Evolutionary conservation across 1,140 invertebrate species (phyloP).

Genomic region (Euwallacea fornicatus): DNA sequence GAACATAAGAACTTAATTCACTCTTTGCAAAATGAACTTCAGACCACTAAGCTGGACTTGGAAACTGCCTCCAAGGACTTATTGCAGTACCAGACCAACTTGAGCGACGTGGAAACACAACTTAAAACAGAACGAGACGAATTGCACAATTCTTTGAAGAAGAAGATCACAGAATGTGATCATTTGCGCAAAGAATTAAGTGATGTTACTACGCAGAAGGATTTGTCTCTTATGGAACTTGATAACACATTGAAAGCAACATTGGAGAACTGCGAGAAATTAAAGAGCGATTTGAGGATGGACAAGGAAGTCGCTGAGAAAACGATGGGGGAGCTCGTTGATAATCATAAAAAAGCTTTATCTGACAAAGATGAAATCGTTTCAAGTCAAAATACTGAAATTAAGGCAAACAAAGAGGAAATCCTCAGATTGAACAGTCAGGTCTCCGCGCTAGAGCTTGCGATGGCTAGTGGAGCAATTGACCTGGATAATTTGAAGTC

Average conservation of each 20-base stretch:
- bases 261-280: constrained; percentile 16
- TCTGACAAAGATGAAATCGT: constrained; percentile 55
- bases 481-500: constrained; percentile 1
- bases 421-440: constrained; percentile 7
- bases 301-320: constrained; percentile 19
- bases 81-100: constrained; percentile 40
- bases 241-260: constrained; percentile 21
- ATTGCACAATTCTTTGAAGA: constrained; percentile 47
- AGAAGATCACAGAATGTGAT: constrained; percentile 56
- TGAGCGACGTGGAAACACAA: constrained; percentile 39
- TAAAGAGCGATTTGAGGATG: constrained; percentile 15
- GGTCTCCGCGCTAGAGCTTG: constrained; percentile 7
- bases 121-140: constrained; percentile 43
- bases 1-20: constrained; percentile 32
- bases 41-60: constrained; percentile 39
- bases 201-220: constrained; percentile 11
- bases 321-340: constrained; percentile 17
- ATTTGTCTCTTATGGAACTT: constrained; percentile 20
- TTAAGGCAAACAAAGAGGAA: constrained; percentile 54
- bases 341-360: constrained; percentile 31
- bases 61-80: constrained; percentile 57
- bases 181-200: constrained; percentile 54
- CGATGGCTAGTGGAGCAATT: not conserved
- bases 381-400: constrained; percentile 54
- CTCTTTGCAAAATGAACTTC: constrained; percentile 40